Conservation (phyloP, 2,888 invertebrate genomes). For the Amiota minor region DNA sequence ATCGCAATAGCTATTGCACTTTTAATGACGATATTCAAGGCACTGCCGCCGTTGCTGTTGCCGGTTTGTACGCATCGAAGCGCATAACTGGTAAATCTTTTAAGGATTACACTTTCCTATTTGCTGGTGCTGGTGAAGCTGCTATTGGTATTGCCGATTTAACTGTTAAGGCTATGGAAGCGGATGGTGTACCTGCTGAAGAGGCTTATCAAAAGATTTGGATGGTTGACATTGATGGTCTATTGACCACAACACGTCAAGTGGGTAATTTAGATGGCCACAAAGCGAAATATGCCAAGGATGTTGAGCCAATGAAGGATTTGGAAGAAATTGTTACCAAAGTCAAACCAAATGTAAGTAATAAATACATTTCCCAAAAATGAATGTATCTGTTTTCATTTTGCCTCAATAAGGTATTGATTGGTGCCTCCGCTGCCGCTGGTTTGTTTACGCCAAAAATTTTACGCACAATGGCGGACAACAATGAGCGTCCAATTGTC, state of each 20-base stretch:
- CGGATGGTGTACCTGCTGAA: conserved; percentile 77
- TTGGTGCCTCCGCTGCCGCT: conserved; percentile 92
- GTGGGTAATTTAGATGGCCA: conserved; percentile 81
- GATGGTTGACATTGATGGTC: conserved; percentile 95
- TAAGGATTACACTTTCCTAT: conserved; percentile 90
- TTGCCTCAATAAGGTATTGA: conserved; percentile 70
- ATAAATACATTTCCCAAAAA: neutral
- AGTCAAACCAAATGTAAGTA: conserved; percentile 90
- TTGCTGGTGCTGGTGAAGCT: conserved; percentile 94
- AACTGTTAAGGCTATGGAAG: conserved; percentile 90
- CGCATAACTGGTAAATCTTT: conserved; percentile 79
- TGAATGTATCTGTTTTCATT: neutral
- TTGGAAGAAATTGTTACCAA: conserved; percentile 86
- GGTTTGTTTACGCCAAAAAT: conserved; percentile 93
- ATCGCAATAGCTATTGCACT: conserved; percentile 92
- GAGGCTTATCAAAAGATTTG: conserved; percentile 92
- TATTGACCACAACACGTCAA: conserved; percentile 82
- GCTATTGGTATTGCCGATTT: conserved; percentile 94
- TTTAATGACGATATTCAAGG: conserved; percentile 99
- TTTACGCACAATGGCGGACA: conserved; percentile 87
- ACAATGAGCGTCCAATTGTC: conserved; percentile 91
- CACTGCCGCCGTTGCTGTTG: conserved; percentile 95
- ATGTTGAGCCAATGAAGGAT: conserved; percentile 84
- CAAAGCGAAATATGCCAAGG: conserved; percentile 83
- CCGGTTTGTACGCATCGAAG: conserved; percentile 80